Percentiles rank a stretch among this genome's conserved stretches.
These are phyloP conservation scores for Merodon equestris DNA, from an alignment of 2,888 invertebrate genomes.

Conservation along the genomic window DNA sequence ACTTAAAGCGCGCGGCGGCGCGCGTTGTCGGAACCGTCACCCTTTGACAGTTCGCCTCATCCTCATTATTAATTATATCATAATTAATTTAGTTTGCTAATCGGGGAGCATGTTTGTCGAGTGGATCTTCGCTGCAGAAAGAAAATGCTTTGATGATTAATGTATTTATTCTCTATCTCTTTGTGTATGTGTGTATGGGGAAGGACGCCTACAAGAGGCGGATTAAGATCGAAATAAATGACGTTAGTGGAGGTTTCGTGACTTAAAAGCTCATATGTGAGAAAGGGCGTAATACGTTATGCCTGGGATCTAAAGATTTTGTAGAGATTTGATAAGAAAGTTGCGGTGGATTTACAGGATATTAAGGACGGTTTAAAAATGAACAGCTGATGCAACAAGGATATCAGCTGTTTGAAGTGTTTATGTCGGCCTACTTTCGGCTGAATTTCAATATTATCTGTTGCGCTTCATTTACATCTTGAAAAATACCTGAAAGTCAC, in stretches of 20 bases:
- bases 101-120: slow-evolving; percentile 53
- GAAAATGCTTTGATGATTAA: slow-evolving; percentile 61
- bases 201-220: slow-evolving; percentile 22
- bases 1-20: neutral
- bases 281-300: slow-evolving; percentile 11
- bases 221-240: slow-evolving; percentile 46
- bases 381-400: too few species aligned
- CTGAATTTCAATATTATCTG: too few species aligned
- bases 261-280: slow-evolving; percentile 41
- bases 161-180: slow-evolving; percentile 32
- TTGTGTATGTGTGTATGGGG: slow-evolving; percentile 2
- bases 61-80: slow-evolving; percentile 63
- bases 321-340: too few species aligned
- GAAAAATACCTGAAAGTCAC: too few species aligned
- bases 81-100: slow-evolving; percentile 68
- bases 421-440: too few species aligned
- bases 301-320: neutral
- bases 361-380: too few species aligned
- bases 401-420: too few species aligned
- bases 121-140: slow-evolving; percentile 30
- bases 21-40: slow-evolving; percentile 7
- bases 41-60: slow-evolving; percentile 22
- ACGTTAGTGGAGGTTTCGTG: slow-evolving; percentile 42
- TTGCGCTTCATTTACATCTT: too few species aligned
- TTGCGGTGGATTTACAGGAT: too few species aligned